Base-by-base conservation (phyloP, 35 echinoderm and acorn worm species). In the Apostichopus parvimensis region DNA sequence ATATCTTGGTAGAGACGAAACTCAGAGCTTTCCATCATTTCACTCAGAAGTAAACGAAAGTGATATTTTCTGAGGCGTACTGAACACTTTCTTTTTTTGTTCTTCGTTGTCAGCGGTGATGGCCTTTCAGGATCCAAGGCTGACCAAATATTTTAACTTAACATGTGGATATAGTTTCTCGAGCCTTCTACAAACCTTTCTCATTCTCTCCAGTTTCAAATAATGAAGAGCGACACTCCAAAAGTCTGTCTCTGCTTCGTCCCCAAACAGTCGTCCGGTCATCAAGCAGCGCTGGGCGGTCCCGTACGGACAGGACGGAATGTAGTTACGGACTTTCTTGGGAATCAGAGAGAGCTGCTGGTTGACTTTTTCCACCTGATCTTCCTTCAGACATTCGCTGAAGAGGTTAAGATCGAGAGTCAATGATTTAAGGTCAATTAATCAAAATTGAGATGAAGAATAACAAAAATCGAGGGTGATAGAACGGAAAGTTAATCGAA, bases 171-270 rank as follows among this genome's bases (percentile, higher is more conserved):
- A 34, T 34, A 34, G 28, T 34, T 34, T 34, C 28, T 34, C 28
- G 0, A 45, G 34, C 34, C 2, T 45, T 45, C 34, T 45, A 45
- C 34, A 45, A 61, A 78, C 88, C 82, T 84, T 53, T 86, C 90
- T 94, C 12, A 90, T 87, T 80, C 93, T 91, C 90, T 99, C 97
- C 2, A 80, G 91, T 77, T 94, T 95, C 10, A 99, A 81, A 90
- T 99, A 99, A 61, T 95, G 88, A n/a, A 96, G 81, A 23, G 93
- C 95, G 18, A 99, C 93, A 6, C 93, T 95, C 97, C 97, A 99
- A 86, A 99, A 99, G 64, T 92, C 84, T 2, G 90, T 72, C 54
- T 99, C 97, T 10, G 97, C 93, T 86, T 99, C 97, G 90, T 99
- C 95, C 9, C 97, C 97, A 90, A 99, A 99, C 34, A 99, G 87